These are phyloP conservation scores for Cryptocheilus praepositus DNA, from an alignment of 2,888 invertebrate genomes.

Conservation along the genomic window DNA sequence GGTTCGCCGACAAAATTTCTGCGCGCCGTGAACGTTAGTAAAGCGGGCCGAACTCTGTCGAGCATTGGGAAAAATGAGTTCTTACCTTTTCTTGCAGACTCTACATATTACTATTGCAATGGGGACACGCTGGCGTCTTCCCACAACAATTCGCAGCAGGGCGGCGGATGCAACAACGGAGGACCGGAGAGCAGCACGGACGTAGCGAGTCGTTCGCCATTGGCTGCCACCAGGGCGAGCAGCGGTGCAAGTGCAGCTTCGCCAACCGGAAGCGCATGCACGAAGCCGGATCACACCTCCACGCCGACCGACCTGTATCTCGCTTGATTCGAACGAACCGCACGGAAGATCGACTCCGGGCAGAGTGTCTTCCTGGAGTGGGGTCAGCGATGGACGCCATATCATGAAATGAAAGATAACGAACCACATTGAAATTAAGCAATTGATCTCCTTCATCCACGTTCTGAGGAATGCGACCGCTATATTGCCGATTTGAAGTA, in stretches of 20 bases:
- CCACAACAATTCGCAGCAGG: conserved; percentile 69
- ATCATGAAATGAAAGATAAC: conserved; percentile 50
- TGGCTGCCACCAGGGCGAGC: conserved; percentile 83
- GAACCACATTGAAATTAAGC: conserved; percentile 64
- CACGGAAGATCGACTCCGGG: conserved; percentile 37
- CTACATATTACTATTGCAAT: conserved; percentile 81
- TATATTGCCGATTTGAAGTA: not conserved
- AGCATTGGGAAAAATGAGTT: no score
- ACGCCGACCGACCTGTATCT: conserved; percentile 72
- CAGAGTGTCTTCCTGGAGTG: conserved; percentile 23
- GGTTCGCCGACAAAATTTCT: no score
- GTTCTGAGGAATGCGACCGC: conserved; percentile 7
- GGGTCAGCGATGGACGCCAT: conserved; percentile 65
- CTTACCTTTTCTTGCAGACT: conserved; percentile 74
- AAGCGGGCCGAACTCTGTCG: no score
- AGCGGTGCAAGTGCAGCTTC: conserved; percentile 83
- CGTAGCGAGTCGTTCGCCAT: conserved; percentile 81
- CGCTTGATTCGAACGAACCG: conserved; percentile 59
- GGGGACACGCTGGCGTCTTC: conserved; percentile 75
- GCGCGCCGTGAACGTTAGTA: no score
- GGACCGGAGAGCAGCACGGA: conserved; percentile 73
- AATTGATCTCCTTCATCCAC: conserved; percentile 65
- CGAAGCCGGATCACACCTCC: conserved; percentile 78
- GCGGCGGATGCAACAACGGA: conserved; percentile 65
- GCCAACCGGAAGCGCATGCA: conserved; percentile 83